These are phyloP conservation scores for Diploptera punctata DNA, from an alignment of 2,888 invertebrate species.

Conservation along the genomic window DNA sequence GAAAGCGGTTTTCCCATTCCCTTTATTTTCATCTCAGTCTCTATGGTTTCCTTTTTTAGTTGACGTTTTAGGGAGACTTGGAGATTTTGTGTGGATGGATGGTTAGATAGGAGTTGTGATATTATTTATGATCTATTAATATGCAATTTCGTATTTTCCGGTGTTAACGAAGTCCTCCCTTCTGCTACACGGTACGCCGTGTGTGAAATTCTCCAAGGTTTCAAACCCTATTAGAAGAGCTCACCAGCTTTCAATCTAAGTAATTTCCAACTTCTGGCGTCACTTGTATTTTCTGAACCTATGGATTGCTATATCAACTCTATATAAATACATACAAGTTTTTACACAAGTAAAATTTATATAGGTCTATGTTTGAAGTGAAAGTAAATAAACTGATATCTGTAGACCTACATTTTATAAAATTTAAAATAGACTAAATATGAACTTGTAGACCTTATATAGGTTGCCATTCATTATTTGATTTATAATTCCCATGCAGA, in stretches of 20 bases:
- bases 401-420: no score
- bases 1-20: not conserved
- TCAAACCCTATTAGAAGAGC: not conserved
- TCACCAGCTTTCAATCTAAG: no score
- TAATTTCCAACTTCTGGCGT: not conserved
- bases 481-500: no score
- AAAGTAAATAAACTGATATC: no score
- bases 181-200: not conserved
- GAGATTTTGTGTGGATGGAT: conserved; percentile 21
- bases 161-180: conserved; percentile 7
- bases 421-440: no score
- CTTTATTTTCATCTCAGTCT: conserved; percentile 1
- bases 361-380: no score
- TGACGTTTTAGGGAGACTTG: not conserved
- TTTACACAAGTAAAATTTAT: no score
- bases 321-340: no score
- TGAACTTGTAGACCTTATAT: no score
- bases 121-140: conserved; percentile 29
- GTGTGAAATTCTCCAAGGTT: conserved; percentile 13
- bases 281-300: not conserved
- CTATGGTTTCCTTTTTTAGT: conserved; percentile 3
- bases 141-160: conserved; percentile 31
- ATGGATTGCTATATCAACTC: no score
- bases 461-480: no score
- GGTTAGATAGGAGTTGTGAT: conserved; percentile 4